Evolutionary conservation across 1,140 invertebrate species (phyloP).

Genomic region (Monomorium pharaonis): DNA sequence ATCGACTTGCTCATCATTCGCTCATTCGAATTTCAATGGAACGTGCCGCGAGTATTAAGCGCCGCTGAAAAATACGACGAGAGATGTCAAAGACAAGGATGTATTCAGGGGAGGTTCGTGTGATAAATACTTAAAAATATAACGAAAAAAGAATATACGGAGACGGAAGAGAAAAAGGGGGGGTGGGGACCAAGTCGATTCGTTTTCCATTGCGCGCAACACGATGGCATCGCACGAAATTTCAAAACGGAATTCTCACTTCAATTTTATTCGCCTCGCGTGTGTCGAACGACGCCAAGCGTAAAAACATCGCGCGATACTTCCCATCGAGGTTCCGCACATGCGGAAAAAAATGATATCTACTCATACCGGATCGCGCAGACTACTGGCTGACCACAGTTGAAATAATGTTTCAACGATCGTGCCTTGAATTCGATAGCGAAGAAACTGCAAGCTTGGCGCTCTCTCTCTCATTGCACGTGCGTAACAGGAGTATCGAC

Average conservation of each 20-base stretch:
- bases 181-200: neutral
- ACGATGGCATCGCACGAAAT: constrained; percentile 27
- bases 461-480: constrained; percentile 2
- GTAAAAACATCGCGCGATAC: constrained; percentile 66
- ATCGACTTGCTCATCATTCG: constrained; percentile 53
- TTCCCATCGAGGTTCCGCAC: constrained; percentile 56
- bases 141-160: neutral
- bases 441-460: constrained; percentile 29
- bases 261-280: constrained; percentile 64
- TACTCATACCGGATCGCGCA: neutral
- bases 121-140: constrained; percentile 5
- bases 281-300: constrained; percentile 68
- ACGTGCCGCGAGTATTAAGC: constrained; percentile 36
- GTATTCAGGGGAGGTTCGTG: neutral
- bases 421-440: constrained; percentile 44
- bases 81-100: constrained; percentile 9
- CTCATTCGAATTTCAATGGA: constrained; percentile 43
- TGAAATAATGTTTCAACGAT: constrained; percentile 54
- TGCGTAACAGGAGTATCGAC: constrained; percentile 17
- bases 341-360: constrained; percentile 66
- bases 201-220: neutral
- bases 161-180: neutral
- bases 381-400: constrained; percentile 38
- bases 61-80: constrained; percentile 1
- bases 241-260: constrained; percentile 75